A percentile compares a stretch with the other conserved stretches of the same genome.
phyloP scores from a whole-genome alignment of 1,140 invertebrate species.

The Chrysomallon squamiferum region DNA sequence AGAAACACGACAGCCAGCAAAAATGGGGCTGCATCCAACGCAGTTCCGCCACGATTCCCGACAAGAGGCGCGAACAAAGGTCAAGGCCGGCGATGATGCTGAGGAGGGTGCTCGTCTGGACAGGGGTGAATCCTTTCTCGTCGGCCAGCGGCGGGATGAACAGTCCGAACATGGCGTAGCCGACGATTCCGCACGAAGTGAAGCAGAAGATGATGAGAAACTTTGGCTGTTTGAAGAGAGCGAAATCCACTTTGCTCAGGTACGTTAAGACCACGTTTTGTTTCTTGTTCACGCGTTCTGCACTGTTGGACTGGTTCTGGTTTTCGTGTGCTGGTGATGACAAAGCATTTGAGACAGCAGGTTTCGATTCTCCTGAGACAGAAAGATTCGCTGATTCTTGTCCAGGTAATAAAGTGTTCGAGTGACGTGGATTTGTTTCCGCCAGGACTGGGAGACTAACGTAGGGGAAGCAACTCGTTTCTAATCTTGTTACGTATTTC shows the following conservation, averaged over 20 bases:
- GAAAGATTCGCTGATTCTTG: too few relatives aligned
- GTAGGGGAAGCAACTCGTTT: too few relatives aligned
- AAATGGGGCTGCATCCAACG: background rate
- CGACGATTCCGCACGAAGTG: background rate
- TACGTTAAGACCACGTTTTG: background rate
- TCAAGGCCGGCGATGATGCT: background rate
- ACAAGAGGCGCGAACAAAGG: background rate
- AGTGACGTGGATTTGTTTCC: too few relatives aligned
- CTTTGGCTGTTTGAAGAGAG: slow-evolving; percentile 5
- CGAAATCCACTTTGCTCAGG: background rate
- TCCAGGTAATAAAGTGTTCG: too few relatives aligned
- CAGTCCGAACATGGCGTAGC: background rate
- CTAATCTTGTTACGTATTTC: too few relatives aligned
- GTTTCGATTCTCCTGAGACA: too few relatives aligned
- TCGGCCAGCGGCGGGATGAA: slow-evolving; percentile 6
- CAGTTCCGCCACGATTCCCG: slow-evolving; percentile 6
- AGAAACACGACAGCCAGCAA: background rate
- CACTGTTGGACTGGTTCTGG: too few relatives aligned
- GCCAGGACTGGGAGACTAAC: too few relatives aligned
- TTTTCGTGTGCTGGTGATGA: too few relatives aligned
- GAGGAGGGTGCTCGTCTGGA: background rate
- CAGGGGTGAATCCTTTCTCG: background rate
- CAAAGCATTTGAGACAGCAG: too few relatives aligned
- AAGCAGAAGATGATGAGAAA: background rate
- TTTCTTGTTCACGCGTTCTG: background rate